Base-by-base conservation (phyloP, 53 echinoderm and acorn worm species). In the Antedon mediterranea region DNA sequence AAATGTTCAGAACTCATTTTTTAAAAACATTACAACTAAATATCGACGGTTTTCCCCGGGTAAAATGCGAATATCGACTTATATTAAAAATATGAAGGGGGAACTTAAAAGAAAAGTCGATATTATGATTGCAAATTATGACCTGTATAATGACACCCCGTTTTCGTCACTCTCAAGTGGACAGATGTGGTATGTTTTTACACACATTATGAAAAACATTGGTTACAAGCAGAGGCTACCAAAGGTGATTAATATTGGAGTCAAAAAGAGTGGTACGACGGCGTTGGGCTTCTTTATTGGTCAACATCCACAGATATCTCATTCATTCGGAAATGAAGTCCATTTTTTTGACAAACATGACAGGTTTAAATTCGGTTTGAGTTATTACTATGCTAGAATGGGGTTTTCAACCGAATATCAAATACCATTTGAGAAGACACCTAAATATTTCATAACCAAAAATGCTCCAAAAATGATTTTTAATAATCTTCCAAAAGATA, bases 291-390 rank as follows among this genome's bases (percentile, higher is more conserved):
- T 30, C 28, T 83, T 79, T 72, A 26, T 82, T 4, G 18, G 31
- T 5, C 43, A 78, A 27, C 86, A 86, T 71, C 86, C 86, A 5
- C 75, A 82, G 14, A 79, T 87, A 27, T 79, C 78, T 0, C 82
- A 78, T 30, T 31, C 90, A 0, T 43, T 85, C 15, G 79, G 79
- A 4, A 80, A 78, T 23, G 90, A 90, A 71, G 78, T 85, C 0
- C 91, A 90, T 34, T 90, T 84, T 78, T 90, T 90, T 34, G 88
- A 88, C 57, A 73, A 77, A 83, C 34, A 83, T 82, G 72, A 28
- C 74, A 74, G 33, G 76, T 4, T 43, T 43, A 41, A 88, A 0
- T 41, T 37, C 9, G 91, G 91, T 34, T 29, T 90, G 0, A 78
- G 81, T 3, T 90, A 80, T 73, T 90, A 90, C 74, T 75, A 43